phyloP scores from a whole-genome alignment of 2,113 vertebrate species.

The Herpailurus yagouaroundi region DNA sequence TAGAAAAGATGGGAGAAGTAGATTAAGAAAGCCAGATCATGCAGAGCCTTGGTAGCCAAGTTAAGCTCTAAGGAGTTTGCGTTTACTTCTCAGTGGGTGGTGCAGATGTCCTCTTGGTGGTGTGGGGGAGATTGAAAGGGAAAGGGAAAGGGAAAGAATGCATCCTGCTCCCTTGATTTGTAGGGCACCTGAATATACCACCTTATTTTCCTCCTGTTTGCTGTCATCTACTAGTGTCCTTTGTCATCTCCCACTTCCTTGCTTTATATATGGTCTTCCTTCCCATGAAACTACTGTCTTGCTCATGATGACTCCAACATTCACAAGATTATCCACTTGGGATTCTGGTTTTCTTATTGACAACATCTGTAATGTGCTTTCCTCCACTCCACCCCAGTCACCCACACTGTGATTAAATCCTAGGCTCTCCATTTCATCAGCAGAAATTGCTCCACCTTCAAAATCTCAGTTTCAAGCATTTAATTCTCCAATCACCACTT shows the following conservation, averaged over 20 bases:
- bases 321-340: not conserved
- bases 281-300: not conserved
- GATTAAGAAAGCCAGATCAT: not conserved
- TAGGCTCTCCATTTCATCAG: not conserved
- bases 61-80: not conserved
- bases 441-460: not conserved
- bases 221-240: not conserved
- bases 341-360: not conserved
- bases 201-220: not conserved
- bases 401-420: not conserved
- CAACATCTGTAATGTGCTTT: not conserved
- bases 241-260: not conserved
- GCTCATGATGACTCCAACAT: not conserved
- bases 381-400: not conserved
- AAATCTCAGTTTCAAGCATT: not conserved
- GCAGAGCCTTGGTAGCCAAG: not conserved
- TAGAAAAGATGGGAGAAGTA: not conserved
- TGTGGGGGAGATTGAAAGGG: not conserved
- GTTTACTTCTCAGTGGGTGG: not conserved
- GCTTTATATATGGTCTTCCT: not conserved
- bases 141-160: not conserved
- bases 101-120: not conserved
- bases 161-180: not conserved
- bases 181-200: not conserved
- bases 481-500: not conserved